Conservation (phyloP, 2,113 vertebrate species). For the Hemibagrus wyckioides region DNA sequence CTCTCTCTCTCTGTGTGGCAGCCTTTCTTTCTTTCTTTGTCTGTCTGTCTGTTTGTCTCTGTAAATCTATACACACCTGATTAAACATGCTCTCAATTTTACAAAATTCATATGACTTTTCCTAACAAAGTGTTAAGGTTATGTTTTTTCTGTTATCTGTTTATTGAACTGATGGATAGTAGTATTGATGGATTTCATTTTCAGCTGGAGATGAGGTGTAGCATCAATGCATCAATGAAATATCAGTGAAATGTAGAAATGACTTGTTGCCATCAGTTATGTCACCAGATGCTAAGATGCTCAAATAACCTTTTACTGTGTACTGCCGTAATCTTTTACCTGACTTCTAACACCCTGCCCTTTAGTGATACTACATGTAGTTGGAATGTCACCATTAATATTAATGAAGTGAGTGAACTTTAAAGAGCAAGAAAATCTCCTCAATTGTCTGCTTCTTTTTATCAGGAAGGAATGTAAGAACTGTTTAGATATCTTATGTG, state of each 20-base stretch:
- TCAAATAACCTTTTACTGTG: background rate
- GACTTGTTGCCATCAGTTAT: background rate
- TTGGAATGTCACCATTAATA: conserved; percentile 8
- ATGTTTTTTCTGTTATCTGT: too few species aligned
- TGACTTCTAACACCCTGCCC: conserved; percentile 3
- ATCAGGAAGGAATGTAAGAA: background rate
- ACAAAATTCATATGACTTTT: too few species aligned
- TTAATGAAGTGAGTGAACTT: conserved; percentile 18
- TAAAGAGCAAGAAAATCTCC: background rate
- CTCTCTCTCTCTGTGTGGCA: too few species aligned
- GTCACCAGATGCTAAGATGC: background rate
- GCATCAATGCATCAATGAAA: background rate
- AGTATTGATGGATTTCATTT: background rate
- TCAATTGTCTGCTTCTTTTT: background rate
- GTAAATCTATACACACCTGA: too few species aligned
- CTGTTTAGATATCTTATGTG: background rate
- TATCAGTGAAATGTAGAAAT: background rate
- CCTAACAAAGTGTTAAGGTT: too few species aligned
- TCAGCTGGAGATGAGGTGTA: background rate
- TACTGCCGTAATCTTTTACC: background rate
- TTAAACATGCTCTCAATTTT: too few species aligned
- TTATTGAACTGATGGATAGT: background rate
- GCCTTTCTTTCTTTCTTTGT: too few species aligned
- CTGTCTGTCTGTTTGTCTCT: too few species aligned
- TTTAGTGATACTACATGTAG: background rate